phyloP scores from a whole-genome alignment of 2,888 invertebrate species.

The Zhuqinia jingwanae region DNA sequence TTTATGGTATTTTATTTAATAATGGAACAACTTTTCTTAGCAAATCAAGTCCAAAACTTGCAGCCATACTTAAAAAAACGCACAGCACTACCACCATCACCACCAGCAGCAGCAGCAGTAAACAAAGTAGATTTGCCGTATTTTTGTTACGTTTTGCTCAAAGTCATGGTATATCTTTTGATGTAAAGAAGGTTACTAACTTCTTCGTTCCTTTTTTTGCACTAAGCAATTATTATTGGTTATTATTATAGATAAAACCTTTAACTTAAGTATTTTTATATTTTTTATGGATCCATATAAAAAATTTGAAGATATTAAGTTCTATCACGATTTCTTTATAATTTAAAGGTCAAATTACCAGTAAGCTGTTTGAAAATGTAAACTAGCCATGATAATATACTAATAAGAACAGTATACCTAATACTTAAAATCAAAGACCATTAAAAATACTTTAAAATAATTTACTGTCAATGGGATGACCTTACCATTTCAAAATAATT shows the following conservation, averaged over 20 bases:
- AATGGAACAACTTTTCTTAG: background rate
- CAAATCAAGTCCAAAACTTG: background rate
- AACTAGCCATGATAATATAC: too few species aligned
- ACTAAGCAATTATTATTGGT: background rate
- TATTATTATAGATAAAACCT: background rate
- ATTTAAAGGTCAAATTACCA: slow-evolving; percentile 36
- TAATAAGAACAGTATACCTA: too few species aligned
- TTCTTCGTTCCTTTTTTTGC: background rate
- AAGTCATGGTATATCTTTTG: background rate
- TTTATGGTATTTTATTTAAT: background rate
- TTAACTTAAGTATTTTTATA: background rate
- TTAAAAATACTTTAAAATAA: too few species aligned
- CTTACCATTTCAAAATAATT: too few species aligned
- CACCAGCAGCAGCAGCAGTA: background rate
- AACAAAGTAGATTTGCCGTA: too few species aligned
- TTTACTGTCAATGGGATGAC: too few species aligned
- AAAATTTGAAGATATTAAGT: slow-evolving; percentile 24
- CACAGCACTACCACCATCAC: too few species aligned
- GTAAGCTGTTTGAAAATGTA: background rate
- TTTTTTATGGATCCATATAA: slow-evolving; percentile 16
- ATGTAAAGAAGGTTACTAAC: background rate
- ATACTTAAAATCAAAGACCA: too few species aligned
- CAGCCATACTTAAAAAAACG: background rate
- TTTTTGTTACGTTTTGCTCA: too few species aligned
- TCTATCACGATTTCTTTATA: background rate